Evolutionary conservation across 1,140 invertebrate species (phyloP).

Genomic region (Whitmania pigra): DNA sequence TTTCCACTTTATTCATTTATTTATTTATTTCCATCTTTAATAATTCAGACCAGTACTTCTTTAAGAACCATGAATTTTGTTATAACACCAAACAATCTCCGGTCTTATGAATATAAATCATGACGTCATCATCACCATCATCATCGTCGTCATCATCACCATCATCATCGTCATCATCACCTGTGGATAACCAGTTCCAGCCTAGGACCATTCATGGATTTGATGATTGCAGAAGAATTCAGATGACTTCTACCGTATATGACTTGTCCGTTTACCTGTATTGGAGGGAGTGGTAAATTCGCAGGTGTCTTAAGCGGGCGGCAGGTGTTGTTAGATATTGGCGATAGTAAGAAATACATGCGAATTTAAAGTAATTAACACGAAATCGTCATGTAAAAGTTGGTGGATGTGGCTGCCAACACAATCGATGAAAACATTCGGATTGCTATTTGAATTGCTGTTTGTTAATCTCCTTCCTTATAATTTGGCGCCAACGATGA

Average conservation of each 20-base stretch:
- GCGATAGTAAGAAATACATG: background rate
- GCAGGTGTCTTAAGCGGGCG: background rate
- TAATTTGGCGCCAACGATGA: background rate
- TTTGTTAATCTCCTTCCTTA: background rate
- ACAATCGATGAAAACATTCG: background rate
- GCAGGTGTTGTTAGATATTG: background rate
- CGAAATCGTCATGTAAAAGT: background rate
- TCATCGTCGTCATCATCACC: background rate
- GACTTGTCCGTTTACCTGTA: conserved; percentile 78
- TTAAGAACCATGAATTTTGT: background rate
- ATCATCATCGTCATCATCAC: background rate
- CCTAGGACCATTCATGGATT: conserved; percentile 41
- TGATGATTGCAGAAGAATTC: conserved; percentile 88
- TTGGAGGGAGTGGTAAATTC: background rate
- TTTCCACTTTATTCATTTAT: too few species aligned
- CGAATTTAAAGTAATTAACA: too few species aligned
- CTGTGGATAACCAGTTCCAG: background rate
- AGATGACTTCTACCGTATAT: conserved; percentile 86
- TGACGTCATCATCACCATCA: background rate
- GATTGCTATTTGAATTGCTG: background rate
- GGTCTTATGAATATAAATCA: background rate
- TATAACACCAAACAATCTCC: background rate
- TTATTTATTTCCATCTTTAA: too few species aligned
- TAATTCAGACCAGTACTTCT: too few species aligned
- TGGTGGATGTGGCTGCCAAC: background rate